phyloP scores from a whole-genome alignment of 2,888 invertebrate species.

The Tetragonula carbonaria region DNA sequence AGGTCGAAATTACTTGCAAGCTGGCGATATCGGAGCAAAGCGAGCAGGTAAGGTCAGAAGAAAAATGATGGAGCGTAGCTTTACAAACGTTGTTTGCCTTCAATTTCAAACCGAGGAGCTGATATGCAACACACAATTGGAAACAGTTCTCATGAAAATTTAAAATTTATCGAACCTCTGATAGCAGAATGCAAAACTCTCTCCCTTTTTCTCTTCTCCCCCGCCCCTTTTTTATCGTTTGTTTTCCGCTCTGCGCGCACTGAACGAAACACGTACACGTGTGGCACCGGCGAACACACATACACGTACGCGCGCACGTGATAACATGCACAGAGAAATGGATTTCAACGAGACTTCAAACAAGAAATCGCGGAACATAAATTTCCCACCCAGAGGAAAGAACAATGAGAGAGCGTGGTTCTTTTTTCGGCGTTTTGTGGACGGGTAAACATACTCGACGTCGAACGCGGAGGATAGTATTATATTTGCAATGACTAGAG shows the following conservation, averaged over 20 bases:
- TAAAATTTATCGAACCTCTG: constrained; percentile 9
- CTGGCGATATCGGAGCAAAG: constrained; percentile 1
- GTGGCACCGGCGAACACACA: neutral
- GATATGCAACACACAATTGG: constrained; percentile 20
- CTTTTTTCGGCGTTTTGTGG: neutral
- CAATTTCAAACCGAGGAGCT: neutral
- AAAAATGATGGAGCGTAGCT: constrained; percentile 39
- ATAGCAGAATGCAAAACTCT: neutral
- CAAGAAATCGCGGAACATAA: neutral
- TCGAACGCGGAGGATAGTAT: too few relatives aligned
- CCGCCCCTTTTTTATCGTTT: neutral
- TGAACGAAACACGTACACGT: neutral
- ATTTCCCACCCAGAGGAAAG: neutral
- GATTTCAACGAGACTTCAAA: neutral
- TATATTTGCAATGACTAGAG: neutral
- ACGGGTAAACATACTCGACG: neutral
- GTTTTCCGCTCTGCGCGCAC: neutral
- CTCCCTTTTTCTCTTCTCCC: neutral
- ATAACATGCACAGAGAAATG: neutral
- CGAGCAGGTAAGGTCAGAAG: constrained; percentile 25
- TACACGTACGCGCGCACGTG: neutral
- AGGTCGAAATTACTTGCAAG: constrained; percentile 40
- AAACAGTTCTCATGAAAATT: constrained; percentile 25
- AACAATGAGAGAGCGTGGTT: neutral
- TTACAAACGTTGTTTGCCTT: constrained; percentile 23